Conservation (phyloP, 2,888 invertebrate genomes). For the Ectobius pallidus region DNA sequence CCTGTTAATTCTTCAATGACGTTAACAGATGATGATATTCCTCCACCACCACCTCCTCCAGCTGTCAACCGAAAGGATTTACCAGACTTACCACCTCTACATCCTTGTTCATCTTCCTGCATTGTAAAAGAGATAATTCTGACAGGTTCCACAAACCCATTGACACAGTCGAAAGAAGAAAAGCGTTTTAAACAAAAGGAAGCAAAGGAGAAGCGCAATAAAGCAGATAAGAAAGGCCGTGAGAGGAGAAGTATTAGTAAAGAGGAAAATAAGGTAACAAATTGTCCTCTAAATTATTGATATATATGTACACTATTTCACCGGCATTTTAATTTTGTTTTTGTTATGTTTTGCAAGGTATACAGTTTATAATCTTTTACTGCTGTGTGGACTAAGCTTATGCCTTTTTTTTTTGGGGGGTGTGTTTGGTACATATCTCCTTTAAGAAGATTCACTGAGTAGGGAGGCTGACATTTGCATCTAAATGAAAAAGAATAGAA, state of each 20-base stretch:
- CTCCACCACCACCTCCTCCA: constrained; percentile 33
- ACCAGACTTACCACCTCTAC: constrained; percentile 25
- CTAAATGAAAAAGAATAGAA: no score
- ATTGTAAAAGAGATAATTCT: constrained; percentile 16
- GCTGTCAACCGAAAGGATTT: constrained; percentile 31
- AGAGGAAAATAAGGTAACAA: constrained; percentile 42
- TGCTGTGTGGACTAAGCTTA: neutral
- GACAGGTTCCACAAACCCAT: constrained; percentile 6
- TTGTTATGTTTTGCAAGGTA: neutral
- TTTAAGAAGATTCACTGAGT: no score
- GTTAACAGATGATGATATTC: constrained; percentile 5
- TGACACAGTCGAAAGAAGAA: constrained; percentile 31
- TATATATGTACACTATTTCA: neutral
- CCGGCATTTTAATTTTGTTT: neutral
- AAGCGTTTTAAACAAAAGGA: constrained; percentile 51
- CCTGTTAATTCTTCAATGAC: neutral
- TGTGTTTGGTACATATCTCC: no score
- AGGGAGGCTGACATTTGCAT: no score
- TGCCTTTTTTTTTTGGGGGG: no score
- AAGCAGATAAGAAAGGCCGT: constrained; percentile 52
- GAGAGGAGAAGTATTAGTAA: constrained; percentile 46
- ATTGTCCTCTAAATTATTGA: neutral
- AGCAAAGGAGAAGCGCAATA: constrained; percentile 54
- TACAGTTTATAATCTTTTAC: neutral
- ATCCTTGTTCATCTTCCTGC: constrained; percentile 6